Percentiles rank a stretch among this genome's conserved stretches.
Evolutionary conservation across 2,113 vertebrate species (phyloP).

Genomic region (Vanacampus margaritifer): DNA sequence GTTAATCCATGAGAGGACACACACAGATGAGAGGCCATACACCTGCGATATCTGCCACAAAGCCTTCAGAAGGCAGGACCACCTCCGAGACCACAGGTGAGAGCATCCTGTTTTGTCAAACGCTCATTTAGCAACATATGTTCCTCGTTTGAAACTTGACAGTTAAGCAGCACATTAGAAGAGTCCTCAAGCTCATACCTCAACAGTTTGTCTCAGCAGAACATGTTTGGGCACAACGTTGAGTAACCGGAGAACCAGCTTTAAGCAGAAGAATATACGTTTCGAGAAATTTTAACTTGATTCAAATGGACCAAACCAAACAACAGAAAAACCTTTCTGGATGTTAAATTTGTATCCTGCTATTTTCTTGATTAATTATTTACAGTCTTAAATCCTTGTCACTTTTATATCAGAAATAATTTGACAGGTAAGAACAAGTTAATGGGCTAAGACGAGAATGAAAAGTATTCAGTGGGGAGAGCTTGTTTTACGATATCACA

Average conservation of each 20-base stretch:
- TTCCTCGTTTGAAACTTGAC: background rate
- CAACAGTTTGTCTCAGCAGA: background rate
- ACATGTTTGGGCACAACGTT: slow-evolving; percentile 1
- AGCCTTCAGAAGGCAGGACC: slow-evolving; percentile 97
- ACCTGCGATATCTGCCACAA: slow-evolving; percentile 99
- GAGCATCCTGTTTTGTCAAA: background rate
- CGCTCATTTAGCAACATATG: too few relatives aligned
- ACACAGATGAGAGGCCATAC: slow-evolving; percentile 95
- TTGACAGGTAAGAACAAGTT: slow-evolving; percentile 6
- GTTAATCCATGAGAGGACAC: slow-evolving; percentile 95
- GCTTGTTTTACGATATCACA: background rate
- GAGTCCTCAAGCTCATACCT: background rate
- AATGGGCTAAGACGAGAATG: background rate
- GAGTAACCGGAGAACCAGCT: background rate
- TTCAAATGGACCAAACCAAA: too few relatives aligned
- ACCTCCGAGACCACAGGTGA: slow-evolving; percentile 95
- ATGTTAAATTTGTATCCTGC: background rate
- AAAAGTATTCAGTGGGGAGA: slow-evolving; percentile 2
- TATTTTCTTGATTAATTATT: background rate
- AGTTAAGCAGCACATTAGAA: background rate
- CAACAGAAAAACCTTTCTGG: too few relatives aligned
- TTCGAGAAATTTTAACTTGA: background rate
- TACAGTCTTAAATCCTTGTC: slow-evolving; percentile 1
- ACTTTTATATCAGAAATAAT: background rate
- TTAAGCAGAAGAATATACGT: background rate